Evolutionary conservation across 2,113 vertebrate genomes (phyloP), one percentile per base, ranked within the genome.

Genomic region (Tichodroma muraria): DNA sequence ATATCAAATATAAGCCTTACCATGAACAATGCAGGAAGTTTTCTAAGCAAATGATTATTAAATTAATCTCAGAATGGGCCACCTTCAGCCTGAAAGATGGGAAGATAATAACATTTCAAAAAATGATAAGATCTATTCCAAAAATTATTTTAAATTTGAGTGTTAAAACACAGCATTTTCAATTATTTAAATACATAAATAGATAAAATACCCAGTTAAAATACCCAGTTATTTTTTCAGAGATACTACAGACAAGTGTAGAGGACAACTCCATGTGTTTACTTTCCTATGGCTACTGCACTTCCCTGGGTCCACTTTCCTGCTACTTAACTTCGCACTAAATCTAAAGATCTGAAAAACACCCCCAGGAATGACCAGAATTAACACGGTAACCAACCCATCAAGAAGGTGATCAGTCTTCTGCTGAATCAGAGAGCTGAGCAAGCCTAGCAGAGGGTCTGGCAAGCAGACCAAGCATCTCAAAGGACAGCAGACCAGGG

Each of bases 1-100:
- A 45, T 63, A 94, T 24, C 38, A 84, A 91, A 89, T 65, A 45
- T 15, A 93, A 85, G 88, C 64, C 96, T 87, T 98, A 98, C 98
- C 98, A 98, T 98, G 98, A 98, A 98, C 98, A 98, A 98, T 28
- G 97, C 79, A 94, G 97, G 90, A 94, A 95, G 91, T 96, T 95
- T 96, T 97, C 97, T 97, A 87, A 96, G 80, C 66, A 96, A 96
- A 91, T 69, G 80, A 95, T 94, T 92, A 77, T 79, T 85, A 96
- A 98, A 96, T 40, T 90, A 95, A 81, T 80, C 89, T 97, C 95
- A 97, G 90, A 91, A 87, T 8, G 57, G 63, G 65, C 57, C 68
- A 94, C 85, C 77, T 94, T 94, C 92, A 95, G 96, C 90, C 98
- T 98, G 94, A 61, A 97, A 97, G 56, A 97, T 30, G 94, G 69